Conservation (phyloP, 2,113 vertebrate species). For the zebrafish (Danio rerio) region DNA sequence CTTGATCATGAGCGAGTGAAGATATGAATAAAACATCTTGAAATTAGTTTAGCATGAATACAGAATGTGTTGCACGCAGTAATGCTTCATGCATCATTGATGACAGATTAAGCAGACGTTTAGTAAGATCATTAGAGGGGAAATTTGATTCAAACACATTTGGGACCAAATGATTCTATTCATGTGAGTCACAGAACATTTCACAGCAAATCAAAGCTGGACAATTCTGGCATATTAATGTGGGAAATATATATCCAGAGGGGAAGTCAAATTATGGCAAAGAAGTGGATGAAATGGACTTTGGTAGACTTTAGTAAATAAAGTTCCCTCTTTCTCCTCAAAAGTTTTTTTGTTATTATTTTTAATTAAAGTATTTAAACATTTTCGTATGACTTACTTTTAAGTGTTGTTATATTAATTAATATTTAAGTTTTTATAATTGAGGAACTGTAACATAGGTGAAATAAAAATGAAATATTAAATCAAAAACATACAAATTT, state of each 20-base stretch:
- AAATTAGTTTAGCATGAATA: background rate
- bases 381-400: too few species aligned
- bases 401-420: too few species aligned
- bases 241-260: background rate
- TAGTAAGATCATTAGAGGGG: background rate
- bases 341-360: too few species aligned
- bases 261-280: background rate
- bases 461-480: too few species aligned
- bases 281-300: background rate
- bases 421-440: too few species aligned
- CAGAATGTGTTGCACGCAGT: conserved; percentile 6
- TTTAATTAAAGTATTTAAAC: too few species aligned
- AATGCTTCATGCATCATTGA: conserved; percentile 3
- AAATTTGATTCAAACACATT: conserved; percentile 8
- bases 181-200: background rate
- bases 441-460: too few species aligned
- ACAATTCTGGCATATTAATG: background rate
- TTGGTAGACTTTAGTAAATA: background rate
- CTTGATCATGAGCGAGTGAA: conserved; percentile 1
- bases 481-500: too few species aligned
- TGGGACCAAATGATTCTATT: conserved; percentile 3
- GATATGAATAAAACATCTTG: conserved; percentile 13
- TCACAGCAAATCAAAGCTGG: background rate
- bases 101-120: background rate
- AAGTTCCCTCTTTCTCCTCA: background rate